Conservation (phyloP, 2,888 invertebrate species). For the Ornithoptera priamus region DNA sequence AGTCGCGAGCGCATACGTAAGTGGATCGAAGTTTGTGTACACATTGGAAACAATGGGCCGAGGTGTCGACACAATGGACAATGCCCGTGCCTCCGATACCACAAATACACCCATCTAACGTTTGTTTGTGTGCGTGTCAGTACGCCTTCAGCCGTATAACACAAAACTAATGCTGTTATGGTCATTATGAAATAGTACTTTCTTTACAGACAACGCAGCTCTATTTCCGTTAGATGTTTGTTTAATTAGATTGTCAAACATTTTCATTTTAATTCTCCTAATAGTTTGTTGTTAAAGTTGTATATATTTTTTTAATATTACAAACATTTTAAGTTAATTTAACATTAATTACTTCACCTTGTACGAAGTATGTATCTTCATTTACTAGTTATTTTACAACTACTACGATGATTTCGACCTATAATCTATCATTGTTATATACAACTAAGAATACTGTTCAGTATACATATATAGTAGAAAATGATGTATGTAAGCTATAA, state of each 20-base stretch:
- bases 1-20: conserved; percentile 62
- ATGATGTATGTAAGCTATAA: too few species aligned
- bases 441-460: too few species aligned
- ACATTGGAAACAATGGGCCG: conserved; percentile 66
- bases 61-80: conserved; percentile 76
- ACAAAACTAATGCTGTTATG: conserved; percentile 37
- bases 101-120: conserved; percentile 66
- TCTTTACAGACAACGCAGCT: not conserved
- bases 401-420: too few species aligned
- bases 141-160: conserved; percentile 59
- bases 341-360: too few species aligned
- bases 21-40: conserved; percentile 59
- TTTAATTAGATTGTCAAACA: too few species aligned
- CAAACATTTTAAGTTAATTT: too few species aligned
- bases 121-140: conserved; percentile 58
- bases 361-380: too few species aligned
- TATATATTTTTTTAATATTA: too few species aligned
- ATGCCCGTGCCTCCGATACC: conserved; percentile 66
- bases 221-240: not conserved
- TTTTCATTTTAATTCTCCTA: not conserved
- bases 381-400: too few species aligned
- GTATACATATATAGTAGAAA: too few species aligned
- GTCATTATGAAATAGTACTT: conserved; percentile 21
- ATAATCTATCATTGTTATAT: too few species aligned
- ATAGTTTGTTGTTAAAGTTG: not conserved